These are phyloP conservation scores for Epizoanthus rinbou DNA, from an alignment of 92 coral and sea anemone genomes.

Conservation along the genomic window DNA sequence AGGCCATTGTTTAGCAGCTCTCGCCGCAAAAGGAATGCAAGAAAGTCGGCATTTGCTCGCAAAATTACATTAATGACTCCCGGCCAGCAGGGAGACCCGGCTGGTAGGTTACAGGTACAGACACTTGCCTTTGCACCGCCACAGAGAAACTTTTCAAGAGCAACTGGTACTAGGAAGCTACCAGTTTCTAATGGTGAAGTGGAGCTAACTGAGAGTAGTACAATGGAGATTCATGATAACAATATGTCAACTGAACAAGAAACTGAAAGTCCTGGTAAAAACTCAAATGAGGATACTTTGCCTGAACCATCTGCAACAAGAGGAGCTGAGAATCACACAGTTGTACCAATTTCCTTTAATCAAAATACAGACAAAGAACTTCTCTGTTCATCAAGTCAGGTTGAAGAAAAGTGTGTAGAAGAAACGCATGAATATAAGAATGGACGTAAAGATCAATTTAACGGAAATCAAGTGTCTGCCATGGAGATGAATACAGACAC, in stretches of 20 bases:
- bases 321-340: not conserved
- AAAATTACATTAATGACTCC: constrained; percentile 72
- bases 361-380: constrained; percentile 10
- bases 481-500: constrained; percentile 27
- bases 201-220: not conserved
- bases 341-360: not conserved
- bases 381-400: not conserved
- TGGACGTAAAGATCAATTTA: constrained; percentile 7
- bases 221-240: not conserved
- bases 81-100: constrained; percentile 55
- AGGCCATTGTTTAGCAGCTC: constrained; percentile 61
- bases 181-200: not conserved
- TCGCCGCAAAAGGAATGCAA: constrained; percentile 75
- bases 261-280: constrained; percentile 5
- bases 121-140: constrained; percentile 28
- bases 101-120: constrained; percentile 36
- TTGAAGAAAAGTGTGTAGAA: constrained; percentile 9
- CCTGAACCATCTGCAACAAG: not conserved
- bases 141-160: not conserved
- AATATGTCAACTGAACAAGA: not conserved
- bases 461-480: not conserved
- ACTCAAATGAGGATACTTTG: not conserved
- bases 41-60: constrained; percentile 78
- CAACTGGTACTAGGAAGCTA: not conserved
- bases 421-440: not conserved